Conservation (phyloP, 2,113 vertebrate genomes). For the Apodemus speciosus region DNA sequence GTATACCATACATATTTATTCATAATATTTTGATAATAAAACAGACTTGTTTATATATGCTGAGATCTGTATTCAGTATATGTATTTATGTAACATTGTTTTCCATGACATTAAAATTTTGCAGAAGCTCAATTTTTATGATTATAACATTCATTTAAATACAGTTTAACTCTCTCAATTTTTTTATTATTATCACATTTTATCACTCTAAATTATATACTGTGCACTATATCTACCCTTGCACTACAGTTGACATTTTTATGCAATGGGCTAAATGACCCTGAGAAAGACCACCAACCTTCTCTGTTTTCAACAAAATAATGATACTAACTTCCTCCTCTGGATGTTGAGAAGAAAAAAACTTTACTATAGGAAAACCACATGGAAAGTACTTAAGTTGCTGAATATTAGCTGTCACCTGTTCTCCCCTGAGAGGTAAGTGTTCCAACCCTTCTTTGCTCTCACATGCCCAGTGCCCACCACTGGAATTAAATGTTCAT, state of each 20-base stretch:
- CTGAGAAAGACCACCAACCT: neutral
- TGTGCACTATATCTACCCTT: neutral
- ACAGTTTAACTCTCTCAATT: constrained; percentile 12
- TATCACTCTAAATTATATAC: neutral
- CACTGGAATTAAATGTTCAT: neutral
- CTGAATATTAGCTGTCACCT: neutral
- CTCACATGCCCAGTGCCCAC: neutral
- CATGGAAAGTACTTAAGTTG: neutral
- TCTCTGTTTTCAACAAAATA: neutral
- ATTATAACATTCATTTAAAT: neutral
- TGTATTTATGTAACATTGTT: constrained; percentile 41
- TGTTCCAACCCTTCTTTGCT: neutral
- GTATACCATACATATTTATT: neutral
- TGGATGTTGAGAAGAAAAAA: neutral
- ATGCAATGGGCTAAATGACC: neutral
- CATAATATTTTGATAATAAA: constrained; percentile 44
- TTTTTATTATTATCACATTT: neutral
- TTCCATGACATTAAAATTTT: constrained; percentile 40
- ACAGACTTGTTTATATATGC: neutral
- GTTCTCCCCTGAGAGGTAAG: neutral
- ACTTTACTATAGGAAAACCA: neutral
- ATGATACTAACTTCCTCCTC: neutral
- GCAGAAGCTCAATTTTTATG: constrained; percentile 20
- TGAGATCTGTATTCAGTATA: constrained; percentile 42
- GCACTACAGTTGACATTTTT: neutral